Evolutionary conservation across 30 jellyfish, hydroid and myxozoan species (phyloP), one percentile per base, ranked within the genome.

Genomic region (Aurelia aurita): DNA sequence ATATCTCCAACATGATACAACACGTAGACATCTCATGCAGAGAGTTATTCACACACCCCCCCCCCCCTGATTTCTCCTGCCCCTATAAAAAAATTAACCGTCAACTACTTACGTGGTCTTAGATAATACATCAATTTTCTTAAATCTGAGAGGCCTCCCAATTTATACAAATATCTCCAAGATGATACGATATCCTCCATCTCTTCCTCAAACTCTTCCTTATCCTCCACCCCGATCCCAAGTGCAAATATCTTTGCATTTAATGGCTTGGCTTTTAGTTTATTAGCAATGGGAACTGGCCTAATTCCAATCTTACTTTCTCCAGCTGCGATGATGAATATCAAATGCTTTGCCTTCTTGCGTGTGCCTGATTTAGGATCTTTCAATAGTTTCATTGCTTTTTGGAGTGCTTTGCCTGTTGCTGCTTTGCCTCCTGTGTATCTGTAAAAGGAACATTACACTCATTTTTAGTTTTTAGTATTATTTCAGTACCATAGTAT

Each of bases 311-410:
- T 21, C 5, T 43, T 72, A 39, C 72, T 47, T 2, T 13, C 29
- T 16, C 96, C 96, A 65, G 76, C 96, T 2, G 96, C 55, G 28
- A 86, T 35, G 55, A 86, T 63, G 77, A 86, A 74, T 31, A 86
- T 77, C 1, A 73, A 28, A 2, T 57, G 70, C 64, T 47, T 65
- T 10, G 82, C 87, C 7, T 46, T 60, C 67, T 10, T 28, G 28
- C 90, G 31, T 18, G 89, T 51, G 11, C 90, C 72, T 12, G 80
- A 54, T 34, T 26, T 72, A 7, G 66, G 43, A 69, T 57, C 68
- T 7, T 35, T 55, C 74, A 20, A 86, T 13, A 86, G 77, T 13
- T 72, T 31, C 35, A 12, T 49, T 8, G 85, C 96, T 66, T 19
- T 23, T 46, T 64, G 84, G 31, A 86, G 49, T 15, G 96, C 96